phyloP scores from a whole-genome alignment of 2,113 vertebrate genomes.

The Puma concolor region DNA sequence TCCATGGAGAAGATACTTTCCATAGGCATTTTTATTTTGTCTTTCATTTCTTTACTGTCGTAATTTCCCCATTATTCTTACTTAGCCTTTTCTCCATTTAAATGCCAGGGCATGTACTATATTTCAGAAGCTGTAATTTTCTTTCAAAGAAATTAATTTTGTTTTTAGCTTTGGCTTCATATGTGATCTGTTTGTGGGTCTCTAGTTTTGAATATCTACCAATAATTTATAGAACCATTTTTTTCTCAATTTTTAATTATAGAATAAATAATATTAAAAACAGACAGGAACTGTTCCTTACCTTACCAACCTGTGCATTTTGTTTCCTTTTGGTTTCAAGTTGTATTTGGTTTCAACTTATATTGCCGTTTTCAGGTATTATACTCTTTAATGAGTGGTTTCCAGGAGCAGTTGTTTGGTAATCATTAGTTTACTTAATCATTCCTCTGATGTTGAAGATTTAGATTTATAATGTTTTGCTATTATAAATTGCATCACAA shows the following conservation, averaged over 20 bases:
- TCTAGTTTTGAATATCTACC: slow-evolving; percentile 22
- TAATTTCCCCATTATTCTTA: not conserved
- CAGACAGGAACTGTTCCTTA: not conserved
- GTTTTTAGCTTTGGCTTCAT: not conserved
- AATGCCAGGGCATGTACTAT: not conserved
- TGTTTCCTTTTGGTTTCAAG: not conserved
- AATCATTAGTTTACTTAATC: not conserved
- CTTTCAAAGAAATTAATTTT: slow-evolving; percentile 30
- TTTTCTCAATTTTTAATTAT: not conserved
- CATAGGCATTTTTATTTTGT: not conserved
- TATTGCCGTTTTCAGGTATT: not conserved
- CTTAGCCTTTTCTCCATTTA: not conserved
- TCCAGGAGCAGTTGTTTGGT: not conserved
- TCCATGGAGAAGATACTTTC: slow-evolving; percentile 32
- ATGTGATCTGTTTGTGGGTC: not conserved
- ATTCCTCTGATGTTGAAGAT: not conserved
- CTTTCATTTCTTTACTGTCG: not conserved
- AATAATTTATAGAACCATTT: not conserved
- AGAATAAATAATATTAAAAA: not conserved
- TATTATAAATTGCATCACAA: not conserved
- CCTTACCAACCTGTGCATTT: not conserved
- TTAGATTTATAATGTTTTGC: not conserved
- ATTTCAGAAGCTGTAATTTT: not conserved
- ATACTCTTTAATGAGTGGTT: not conserved
- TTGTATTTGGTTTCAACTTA: not conserved